Evolutionary conservation across 1,140 invertebrate genomes (phyloP).

Genomic region (Habropoda laboriosa): DNA sequence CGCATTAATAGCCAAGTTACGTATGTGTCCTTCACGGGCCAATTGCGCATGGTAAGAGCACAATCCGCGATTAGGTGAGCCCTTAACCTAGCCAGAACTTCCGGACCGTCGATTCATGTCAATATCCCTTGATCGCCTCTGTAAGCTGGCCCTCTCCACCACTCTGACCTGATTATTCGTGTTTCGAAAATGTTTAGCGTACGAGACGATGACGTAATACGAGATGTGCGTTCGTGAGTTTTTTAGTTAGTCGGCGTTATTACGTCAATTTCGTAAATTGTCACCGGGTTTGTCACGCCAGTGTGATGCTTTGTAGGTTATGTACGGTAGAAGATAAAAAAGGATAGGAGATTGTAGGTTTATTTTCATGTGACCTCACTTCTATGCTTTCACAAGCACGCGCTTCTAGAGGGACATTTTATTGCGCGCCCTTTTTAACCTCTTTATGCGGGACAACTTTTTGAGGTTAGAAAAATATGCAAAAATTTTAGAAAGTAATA

Average conservation of each 20-base stretch:
- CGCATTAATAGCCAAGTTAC: constrained; percentile 49
- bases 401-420: background rate
- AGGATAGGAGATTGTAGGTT: no score
- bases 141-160: background rate
- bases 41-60: background rate
- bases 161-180: background rate
- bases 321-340: background rate
- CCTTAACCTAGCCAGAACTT: constrained; percentile 6
- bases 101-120: background rate
- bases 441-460: no score
- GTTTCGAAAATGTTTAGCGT: no score
- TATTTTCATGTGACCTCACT: background rate
- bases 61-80: constrained; percentile 6
- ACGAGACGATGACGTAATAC: background rate
- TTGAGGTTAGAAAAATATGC: no score
- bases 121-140: background rate
- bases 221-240: background rate
- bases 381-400: background rate
- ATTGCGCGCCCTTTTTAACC: no score
- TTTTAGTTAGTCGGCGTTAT: background rate
- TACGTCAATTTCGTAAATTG: background rate
- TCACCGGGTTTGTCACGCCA: background rate
- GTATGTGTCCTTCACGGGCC: constrained; percentile 16
- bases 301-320: background rate
- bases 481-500: no score